Evolutionary conservation across 2,888 invertebrate genomes (phyloP), one percentile per base, ranked within the genome.

Genomic region (Lasioglossum oenotherae): DNA sequence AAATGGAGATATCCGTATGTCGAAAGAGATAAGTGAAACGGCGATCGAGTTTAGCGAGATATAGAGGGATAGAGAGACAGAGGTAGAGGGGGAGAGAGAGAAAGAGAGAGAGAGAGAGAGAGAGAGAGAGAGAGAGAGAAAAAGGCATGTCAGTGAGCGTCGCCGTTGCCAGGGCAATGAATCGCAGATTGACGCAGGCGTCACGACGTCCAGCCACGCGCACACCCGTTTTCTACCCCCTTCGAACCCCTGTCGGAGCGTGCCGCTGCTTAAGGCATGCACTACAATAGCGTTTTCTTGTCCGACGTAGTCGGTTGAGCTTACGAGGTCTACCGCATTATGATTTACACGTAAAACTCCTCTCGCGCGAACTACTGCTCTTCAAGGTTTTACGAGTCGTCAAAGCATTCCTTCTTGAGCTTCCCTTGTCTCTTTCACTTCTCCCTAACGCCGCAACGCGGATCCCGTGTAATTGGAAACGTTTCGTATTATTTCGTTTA

Each of bases 141-240:
- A 67, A 76, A 80, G 74, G 85, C 82, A 89, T n/a, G 76, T 85
- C 84, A 84, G 86, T 80, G 83, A 90, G 91, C 90, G 91, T 91
- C 91, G 93, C 87, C 93, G 93, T 93, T 93, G 93, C 93, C 91
- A 93, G 92, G 93, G 92, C 92, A 93, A 93, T 93, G 93, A 93
- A 93, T 93, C 92, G 93, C 92, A 92, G 92, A 93, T 92, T 92
- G 93, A 93, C 92, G 93, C 92, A 91, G 91, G 92, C 91, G 91
- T 93, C 91, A 87, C 88, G 87, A 89, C 88, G 91, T 89, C 87
- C 89, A 86, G 84, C 86, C 79, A 87, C 88, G 88, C 89, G 85
- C 91, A 80, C 84, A 80, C 83, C 85, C 86, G 72, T 87, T 86
- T 86, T 71, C 84, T 76, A 80, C 74, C 81, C 81, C 83, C 81